These are phyloP conservation scores for Invenusta paracnida DNA, from an alignment of 2,888 invertebrate genomes.

Conservation along the genomic window DNA sequence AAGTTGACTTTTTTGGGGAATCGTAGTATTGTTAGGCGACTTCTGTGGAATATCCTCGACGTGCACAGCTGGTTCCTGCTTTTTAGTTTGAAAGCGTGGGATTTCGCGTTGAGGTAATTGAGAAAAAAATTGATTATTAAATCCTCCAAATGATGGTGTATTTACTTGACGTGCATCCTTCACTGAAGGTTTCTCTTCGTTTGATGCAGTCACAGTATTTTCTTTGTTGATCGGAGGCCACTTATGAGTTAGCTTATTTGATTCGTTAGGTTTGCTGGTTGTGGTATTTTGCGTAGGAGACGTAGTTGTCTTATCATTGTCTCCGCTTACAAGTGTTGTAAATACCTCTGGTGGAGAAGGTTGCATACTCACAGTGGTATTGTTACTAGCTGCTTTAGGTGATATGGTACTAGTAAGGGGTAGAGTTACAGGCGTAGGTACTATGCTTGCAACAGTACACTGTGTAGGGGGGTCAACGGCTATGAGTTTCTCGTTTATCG, in stretches of 20 bases:
- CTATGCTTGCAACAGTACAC: neutral
- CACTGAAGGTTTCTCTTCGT: neutral
- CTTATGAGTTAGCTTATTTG: neutral
- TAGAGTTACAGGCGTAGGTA: neutral
- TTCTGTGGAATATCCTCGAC: neutral
- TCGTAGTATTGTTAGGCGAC: neutral
- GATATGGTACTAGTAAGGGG: neutral
- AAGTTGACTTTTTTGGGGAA: no score
- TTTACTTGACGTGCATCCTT: slow-evolving; percentile 1
- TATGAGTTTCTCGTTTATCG: neutral
- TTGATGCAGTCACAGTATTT: neutral
- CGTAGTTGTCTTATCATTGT: neutral
- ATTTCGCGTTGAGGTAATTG: neutral
- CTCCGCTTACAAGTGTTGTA: no score
- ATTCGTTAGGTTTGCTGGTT: neutral
- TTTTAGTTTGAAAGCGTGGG: neutral
- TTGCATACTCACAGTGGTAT: neutral
- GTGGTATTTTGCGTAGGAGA: neutral
- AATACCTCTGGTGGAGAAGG: neutral
- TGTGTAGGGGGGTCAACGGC: slow-evolving; percentile 16
- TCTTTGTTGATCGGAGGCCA: neutral
- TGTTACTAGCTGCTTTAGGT: neutral
- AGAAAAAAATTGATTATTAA: neutral
- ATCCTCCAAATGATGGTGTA: neutral
- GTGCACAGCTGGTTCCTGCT: neutral